A percentile compares a stretch with the other conserved stretches of the same genome.
phyloP scores from a whole-genome alignment of 1,140 invertebrate genomes.

The Chelonus insularis region DNA sequence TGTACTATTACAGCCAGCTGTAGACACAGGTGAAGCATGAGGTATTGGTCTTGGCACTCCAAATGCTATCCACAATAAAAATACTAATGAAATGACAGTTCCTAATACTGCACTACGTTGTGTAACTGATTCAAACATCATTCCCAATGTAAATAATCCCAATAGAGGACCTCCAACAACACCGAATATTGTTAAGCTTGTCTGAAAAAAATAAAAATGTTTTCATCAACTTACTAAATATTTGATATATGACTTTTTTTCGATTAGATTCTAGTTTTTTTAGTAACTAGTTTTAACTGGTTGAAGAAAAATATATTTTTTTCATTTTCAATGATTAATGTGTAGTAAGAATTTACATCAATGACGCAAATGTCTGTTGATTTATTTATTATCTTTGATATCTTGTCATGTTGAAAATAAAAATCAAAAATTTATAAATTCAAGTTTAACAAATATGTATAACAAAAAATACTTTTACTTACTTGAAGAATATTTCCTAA shows the following conservation, averaged over 20 bases:
- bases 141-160: slow-evolving; percentile 79
- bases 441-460: no score
- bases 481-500: slow-evolving; percentile 70
- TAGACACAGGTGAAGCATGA: slow-evolving; percentile 30
- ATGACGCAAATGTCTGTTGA: no score
- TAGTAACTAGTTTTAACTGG: no score
- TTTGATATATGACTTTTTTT: no score
- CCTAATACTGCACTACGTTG: slow-evolving; percentile 72
- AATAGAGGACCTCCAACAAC: slow-evolving; percentile 79
- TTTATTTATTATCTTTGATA: no score
- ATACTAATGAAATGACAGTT: slow-evolving; percentile 66
- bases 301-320: neutral
- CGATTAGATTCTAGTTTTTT: no score
- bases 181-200: slow-evolving; percentile 77
- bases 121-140: slow-evolving; percentile 69
- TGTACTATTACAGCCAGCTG: slow-evolving; percentile 31
- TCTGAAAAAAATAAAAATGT: slow-evolving; percentile 54
- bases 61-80: slow-evolving; percentile 86
- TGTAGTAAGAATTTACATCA: no score
- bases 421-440: neutral
- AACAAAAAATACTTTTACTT: slow-evolving; percentile 2
- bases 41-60: slow-evolving; percentile 72
- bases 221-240: no score
- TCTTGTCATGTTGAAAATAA: slow-evolving; percentile 10
- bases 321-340: no score